Evolutionary conservation across 1,140 invertebrate species (phyloP).

Genomic region (Andrena cerasifolii): DNA sequence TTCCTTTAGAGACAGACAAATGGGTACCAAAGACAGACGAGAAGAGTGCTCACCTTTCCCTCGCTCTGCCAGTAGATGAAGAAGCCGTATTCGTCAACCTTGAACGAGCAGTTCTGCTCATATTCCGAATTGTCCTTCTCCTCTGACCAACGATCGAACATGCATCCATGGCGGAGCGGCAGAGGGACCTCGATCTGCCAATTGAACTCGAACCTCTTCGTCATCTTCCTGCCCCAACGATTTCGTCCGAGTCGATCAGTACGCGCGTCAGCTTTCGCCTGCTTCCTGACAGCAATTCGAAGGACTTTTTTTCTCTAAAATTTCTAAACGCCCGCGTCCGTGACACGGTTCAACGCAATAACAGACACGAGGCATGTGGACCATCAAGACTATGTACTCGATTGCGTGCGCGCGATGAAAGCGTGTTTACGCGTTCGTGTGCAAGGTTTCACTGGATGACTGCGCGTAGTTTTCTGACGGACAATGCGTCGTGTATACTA

Average conservation of each 20-base stretch:
- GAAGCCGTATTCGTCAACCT: constrained; percentile 99
- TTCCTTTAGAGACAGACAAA: too few species aligned
- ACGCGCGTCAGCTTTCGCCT: constrained; percentile 27
- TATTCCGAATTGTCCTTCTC: constrained; percentile 95
- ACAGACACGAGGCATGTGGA: background rate
- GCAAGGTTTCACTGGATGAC: too few species aligned
- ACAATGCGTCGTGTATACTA: too few species aligned
- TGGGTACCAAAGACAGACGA: background rate
- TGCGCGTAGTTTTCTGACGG: too few species aligned
- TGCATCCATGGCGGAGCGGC: constrained; percentile 90
- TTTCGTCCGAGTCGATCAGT: constrained; percentile 32
- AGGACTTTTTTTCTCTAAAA: background rate
- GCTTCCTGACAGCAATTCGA: constrained; percentile 29
- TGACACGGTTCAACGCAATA: background rate
- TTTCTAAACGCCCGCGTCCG: background rate
- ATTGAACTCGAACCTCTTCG: constrained; percentile 99
- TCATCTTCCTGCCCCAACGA: constrained; percentile 85
- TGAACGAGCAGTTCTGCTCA: constrained; percentile 94
- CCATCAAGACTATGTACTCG: background rate
- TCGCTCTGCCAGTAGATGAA: constrained; percentile 99
- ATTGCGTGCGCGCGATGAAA: background rate
- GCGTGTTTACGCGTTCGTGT: too few species aligned
- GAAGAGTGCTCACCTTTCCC: constrained; percentile 87
- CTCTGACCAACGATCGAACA: constrained; percentile 98
- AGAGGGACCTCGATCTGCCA: constrained; percentile 98